A percentile compares a stretch with the other conserved stretches of the same genome.
These are phyloP conservation scores for Alfaro cultratus DNA, from an alignment of 2,797 vertebrate genomes.

Conservation along the genomic window DNA sequence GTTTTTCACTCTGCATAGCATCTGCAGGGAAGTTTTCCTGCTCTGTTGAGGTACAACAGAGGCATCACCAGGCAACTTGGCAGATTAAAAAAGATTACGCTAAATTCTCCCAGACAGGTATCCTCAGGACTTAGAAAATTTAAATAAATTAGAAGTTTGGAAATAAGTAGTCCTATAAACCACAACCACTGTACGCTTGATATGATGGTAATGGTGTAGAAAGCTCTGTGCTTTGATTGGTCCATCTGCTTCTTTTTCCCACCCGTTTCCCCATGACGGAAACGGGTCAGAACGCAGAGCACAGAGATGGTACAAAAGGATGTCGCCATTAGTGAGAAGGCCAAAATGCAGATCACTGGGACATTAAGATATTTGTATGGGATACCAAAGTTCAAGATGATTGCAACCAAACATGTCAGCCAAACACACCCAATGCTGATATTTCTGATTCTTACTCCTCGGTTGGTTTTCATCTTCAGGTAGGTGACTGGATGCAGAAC, in stretches of 20 bases:
- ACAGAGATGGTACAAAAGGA: slow-evolving; percentile 14
- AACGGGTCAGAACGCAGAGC: not conserved
- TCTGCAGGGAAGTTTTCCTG: not conserved
- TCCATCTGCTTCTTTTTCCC: not conserved
- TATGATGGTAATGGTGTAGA: slow-evolving; percentile 16
- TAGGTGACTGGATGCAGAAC: slow-evolving; percentile 33
- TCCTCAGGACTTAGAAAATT: not conserved
- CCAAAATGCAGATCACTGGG: accelerated
- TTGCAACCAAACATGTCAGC: not conserved
- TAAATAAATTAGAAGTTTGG: no score
- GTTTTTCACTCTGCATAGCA: not conserved
- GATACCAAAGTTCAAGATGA: accelerated
- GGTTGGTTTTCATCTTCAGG: not conserved
- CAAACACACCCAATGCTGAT: slow-evolving; percentile 2
- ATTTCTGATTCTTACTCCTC: not conserved
- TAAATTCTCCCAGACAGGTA: not conserved
- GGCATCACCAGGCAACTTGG: not conserved
- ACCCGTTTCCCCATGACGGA: not conserved
- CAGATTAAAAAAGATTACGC: not conserved
- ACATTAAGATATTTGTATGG: accelerated
- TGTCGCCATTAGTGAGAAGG: not conserved
- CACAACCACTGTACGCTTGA: slow-evolving; percentile 9
- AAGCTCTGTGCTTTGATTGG: slow-evolving; percentile 18
- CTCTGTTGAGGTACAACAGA: not conserved
- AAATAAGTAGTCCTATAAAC: not conserved